Conservation (phyloP, 2,113 vertebrate genomes). For the Hypomesus transpacificus region DNA sequence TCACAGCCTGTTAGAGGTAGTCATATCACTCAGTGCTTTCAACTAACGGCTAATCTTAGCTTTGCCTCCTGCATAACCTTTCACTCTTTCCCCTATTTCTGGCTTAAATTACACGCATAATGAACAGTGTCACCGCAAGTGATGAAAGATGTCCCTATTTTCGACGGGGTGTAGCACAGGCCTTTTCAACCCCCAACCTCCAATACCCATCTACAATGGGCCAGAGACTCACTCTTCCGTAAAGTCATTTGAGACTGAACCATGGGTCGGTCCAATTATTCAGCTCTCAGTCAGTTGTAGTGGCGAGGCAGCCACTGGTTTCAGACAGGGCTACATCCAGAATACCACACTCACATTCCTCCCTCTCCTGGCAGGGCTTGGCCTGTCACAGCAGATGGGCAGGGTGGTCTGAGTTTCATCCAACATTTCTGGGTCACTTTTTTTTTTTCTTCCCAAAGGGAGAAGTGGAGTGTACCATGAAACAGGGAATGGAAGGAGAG, state of each 20-base stretch:
- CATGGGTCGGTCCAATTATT: slow-evolving; percentile 13
- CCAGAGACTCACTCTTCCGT: slow-evolving; percentile 32
- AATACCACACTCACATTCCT: slow-evolving; percentile 62
- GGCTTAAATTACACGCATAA: slow-evolving; percentile 33
- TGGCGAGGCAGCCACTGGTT: slow-evolving; percentile 47
- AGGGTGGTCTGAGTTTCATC: slow-evolving; percentile 65
- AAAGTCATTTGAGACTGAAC: slow-evolving; percentile 47
- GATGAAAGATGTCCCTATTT: slow-evolving; percentile 5
- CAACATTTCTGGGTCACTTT: slow-evolving; percentile 58
- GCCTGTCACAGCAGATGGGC: slow-evolving; percentile 61
- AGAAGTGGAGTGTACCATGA: slow-evolving; percentile 33
- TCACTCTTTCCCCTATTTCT: slow-evolving; percentile 48
- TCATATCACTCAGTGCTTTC: slow-evolving; percentile 45
- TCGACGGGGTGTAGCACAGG: background rate
- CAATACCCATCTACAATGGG: slow-evolving; percentile 33
- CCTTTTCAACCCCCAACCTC: background rate
- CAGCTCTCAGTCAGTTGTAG: slow-evolving; percentile 36
- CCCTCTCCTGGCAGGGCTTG: slow-evolving; percentile 56
- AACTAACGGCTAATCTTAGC: slow-evolving; percentile 50
- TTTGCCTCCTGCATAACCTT: slow-evolving; percentile 36
- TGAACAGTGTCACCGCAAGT: slow-evolving; percentile 25
- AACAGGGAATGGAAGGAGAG: slow-evolving; percentile 14
- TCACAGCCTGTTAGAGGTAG: slow-evolving; percentile 50
- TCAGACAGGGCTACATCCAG: slow-evolving; percentile 49
- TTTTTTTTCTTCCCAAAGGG: slow-evolving; percentile 14